Evolutionary conservation across 1,140 invertebrate genomes (phyloP).

Genomic region (Drosophila repletoides): DNA sequence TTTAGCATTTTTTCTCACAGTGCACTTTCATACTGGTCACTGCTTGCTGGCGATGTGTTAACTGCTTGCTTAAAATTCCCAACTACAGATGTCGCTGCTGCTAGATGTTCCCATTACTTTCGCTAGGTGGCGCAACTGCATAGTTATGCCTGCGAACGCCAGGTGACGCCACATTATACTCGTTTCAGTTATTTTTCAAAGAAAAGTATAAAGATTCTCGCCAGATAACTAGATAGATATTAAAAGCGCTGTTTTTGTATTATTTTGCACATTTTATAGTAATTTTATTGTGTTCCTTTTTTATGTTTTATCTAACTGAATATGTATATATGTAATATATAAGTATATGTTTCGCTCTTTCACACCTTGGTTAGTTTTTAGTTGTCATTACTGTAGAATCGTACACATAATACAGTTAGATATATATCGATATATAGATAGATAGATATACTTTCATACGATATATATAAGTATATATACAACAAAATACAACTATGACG

Average conservation of each 20-base stretch:
- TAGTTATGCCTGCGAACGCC: not conserved
- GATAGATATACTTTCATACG: conserved; percentile 35
- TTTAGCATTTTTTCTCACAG: too few relatives aligned
- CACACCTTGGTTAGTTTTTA: conserved; percentile 54
- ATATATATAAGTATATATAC: conserved; percentile 57
- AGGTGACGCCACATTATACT: not conserved
- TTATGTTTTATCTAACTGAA: conserved; percentile 27
- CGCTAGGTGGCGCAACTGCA: too few relatives aligned
- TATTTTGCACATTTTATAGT: conserved; percentile 36
- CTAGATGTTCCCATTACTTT: too few relatives aligned
- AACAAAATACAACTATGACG: conserved; percentile 59
- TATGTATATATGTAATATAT: conserved; percentile 45
- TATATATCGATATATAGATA: conserved; percentile 50
- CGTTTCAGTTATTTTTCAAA: not conserved
- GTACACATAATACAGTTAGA: conserved; percentile 34
- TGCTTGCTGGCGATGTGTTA: not conserved
- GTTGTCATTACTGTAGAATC: conserved; percentile 35
- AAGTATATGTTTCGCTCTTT: conserved; percentile 29
- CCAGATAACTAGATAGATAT: too few relatives aligned
- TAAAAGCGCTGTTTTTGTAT: too few relatives aligned
- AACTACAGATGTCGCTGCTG: too few relatives aligned
- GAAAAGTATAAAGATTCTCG: too few relatives aligned
- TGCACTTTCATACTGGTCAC: too few relatives aligned
- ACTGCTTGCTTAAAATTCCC: not conserved
- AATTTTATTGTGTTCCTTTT: conserved; percentile 37